These are phyloP conservation scores for Melanaphis sacchari DNA, from an alignment of 1,140 invertebrate genomes.

Conservation along the genomic window DNA sequence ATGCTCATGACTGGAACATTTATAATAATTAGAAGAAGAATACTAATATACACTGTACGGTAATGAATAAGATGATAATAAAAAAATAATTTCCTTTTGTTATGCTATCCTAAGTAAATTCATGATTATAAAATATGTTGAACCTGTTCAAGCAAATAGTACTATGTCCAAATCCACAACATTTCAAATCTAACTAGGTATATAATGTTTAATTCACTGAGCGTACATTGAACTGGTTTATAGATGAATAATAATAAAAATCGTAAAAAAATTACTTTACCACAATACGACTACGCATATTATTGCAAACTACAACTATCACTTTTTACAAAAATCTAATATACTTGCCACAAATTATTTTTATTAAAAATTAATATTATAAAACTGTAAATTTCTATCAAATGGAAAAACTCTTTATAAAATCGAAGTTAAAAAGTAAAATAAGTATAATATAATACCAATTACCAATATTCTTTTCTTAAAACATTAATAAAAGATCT, in stretches of 20 bases:
- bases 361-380: background rate
- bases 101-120: background rate
- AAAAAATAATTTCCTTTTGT: conserved; percentile 25
- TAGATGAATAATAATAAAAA: background rate
- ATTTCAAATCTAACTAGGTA: conserved; percentile 4
- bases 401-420: background rate
- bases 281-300: background rate
- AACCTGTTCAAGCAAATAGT: background rate
- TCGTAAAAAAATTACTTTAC: background rate
- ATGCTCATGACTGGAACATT: conserved; percentile 47
- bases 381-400: background rate
- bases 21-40: background rate
- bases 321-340: background rate
- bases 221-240: background rate
- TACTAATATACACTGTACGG: background rate
- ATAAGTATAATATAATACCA: background rate
- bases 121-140: background rate
- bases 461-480: too few relatives aligned
- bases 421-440: background rate
- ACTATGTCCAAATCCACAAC: background rate
- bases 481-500: background rate
- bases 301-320: background rate
- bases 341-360: background rate
- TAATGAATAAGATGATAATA: background rate
- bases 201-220: background rate